These are phyloP conservation scores for Crepidodera aurea DNA, from an alignment of 2,888 invertebrate species.

Conservation along the genomic window DNA sequence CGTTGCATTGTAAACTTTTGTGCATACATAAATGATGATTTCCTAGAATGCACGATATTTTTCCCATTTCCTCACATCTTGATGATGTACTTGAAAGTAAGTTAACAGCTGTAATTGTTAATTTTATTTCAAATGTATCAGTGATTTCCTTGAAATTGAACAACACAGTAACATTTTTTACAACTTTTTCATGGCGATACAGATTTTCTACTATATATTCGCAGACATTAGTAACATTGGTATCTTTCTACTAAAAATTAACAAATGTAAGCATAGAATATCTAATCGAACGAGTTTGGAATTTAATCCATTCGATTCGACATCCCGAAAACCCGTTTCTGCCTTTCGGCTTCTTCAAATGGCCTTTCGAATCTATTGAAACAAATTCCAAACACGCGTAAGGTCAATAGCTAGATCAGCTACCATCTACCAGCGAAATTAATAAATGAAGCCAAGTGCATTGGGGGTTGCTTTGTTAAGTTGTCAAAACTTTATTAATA, in stretches of 20 bases:
- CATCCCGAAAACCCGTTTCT: no score
- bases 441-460: no score
- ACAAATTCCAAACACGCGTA: no score
- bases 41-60: background rate
- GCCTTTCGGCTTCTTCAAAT: no score
- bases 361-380: no score
- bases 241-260: constrained; percentile 13
- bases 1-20: constrained; percentile 14
- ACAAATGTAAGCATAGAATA: constrained; percentile 4
- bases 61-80: constrained; percentile 9
- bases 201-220: background rate
- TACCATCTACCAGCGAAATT: no score
- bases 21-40: constrained; percentile 1
- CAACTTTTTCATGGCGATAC: background rate
- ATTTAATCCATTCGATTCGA: no score
- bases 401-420: no score
- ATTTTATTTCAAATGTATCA: background rate
- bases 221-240: background rate
- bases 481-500: no score
- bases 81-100: background rate
- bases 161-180: background rate
- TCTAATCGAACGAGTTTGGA: no score
- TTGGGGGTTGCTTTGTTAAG: no score
- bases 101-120: constrained; percentile 2
- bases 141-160: background rate